These are phyloP conservation scores for Archips xylosteana DNA, from an alignment of 2,888 invertebrate species.

Conservation along the genomic window DNA sequence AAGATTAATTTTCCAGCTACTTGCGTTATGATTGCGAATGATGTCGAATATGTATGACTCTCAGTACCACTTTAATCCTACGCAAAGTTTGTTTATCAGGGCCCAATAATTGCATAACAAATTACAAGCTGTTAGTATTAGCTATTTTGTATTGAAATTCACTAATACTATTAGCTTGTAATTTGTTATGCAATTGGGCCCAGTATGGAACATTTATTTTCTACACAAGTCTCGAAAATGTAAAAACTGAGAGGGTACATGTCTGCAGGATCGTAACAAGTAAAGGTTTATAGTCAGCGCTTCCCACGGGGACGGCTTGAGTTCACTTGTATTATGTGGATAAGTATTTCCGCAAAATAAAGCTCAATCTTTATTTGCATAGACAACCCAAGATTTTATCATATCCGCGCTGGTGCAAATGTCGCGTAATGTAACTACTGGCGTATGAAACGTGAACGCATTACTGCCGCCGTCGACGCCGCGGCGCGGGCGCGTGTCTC, in stretches of 20 bases:
- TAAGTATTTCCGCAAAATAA: slow-evolving; percentile 40
- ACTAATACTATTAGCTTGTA: too few species aligned
- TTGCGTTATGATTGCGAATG: not conserved
- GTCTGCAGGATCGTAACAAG: slow-evolving; percentile 27
- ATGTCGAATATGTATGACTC: not conserved
- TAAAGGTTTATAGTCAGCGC: slow-evolving; percentile 30
- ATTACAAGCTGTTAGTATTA: too few species aligned
- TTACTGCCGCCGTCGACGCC: slow-evolving; percentile 41
- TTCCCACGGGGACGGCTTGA: slow-evolving; percentile 31
- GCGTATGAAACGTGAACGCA: slow-evolving; percentile 63
- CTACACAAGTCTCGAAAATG: not conserved
- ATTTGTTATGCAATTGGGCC: not conserved
- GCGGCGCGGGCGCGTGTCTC: slow-evolving; percentile 53
- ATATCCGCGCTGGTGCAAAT: slow-evolving; percentile 49
- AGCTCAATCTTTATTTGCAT: slow-evolving; percentile 42
- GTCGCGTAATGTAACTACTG: slow-evolving; percentile 57
- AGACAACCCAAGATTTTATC: slow-evolving; percentile 40
- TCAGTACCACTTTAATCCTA: not conserved
- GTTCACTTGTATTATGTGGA: slow-evolving; percentile 37
- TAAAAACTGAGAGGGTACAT: slow-evolving; percentile 19
- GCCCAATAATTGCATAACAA: too few species aligned
- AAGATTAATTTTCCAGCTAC: not conserved
- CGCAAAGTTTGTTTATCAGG: too few species aligned
- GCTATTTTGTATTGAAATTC: too few species aligned
- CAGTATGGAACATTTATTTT: not conserved